Conservation (phyloP, 2,888 invertebrate genomes). For the Melinaea marsaeus region DNA sequence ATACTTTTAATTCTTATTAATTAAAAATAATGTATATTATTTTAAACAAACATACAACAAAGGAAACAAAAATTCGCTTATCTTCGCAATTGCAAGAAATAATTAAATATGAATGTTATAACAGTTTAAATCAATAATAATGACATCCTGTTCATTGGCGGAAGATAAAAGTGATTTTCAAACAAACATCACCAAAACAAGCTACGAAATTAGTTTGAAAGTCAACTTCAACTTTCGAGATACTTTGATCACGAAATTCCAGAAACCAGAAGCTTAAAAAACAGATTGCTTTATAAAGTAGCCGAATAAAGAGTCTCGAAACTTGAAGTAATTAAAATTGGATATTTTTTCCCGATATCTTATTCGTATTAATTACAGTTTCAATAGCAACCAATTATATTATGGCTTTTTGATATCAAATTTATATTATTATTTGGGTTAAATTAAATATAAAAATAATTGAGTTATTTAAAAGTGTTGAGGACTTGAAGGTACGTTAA, state of each 20-base stretch:
- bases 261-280: conserved; percentile 14
- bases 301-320: conserved; percentile 2
- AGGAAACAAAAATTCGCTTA: neutral
- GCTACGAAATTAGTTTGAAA: conserved; percentile 18
- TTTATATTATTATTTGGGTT: too few relatives aligned
- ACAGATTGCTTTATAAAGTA: conserved; percentile 8
- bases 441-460: too few relatives aligned
- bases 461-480: too few relatives aligned
- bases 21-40: neutral
- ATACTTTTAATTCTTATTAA: neutral
- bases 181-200: conserved; percentile 15
- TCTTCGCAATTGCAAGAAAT: neutral
- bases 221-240: conserved; percentile 12
- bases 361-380: neutral
- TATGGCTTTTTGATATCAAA: too few relatives aligned
- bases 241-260: conserved; percentile 1
- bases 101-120: neutral
- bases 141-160: conserved; percentile 5
- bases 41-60: conserved; percentile 1
- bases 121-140: conserved; percentile 5
- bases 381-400: neutral
- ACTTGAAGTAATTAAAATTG: conserved; percentile 11
- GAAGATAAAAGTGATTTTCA: conserved; percentile 13
- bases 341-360: neutral
- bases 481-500: too few relatives aligned